phyloP scores from a whole-genome alignment of 2,888 invertebrate genomes.

The Leptogaster cylindrica region DNA sequence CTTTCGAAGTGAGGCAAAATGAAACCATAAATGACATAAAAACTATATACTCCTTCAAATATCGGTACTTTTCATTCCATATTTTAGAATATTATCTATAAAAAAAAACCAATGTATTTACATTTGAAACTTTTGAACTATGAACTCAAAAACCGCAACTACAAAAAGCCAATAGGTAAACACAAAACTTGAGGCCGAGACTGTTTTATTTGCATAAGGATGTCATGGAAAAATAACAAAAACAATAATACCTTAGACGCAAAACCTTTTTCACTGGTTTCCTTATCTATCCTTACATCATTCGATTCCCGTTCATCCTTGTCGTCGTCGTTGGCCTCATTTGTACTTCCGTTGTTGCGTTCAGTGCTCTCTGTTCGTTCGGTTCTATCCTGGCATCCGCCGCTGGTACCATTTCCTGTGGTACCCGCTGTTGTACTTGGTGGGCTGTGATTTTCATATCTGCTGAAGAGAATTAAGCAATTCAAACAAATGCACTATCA shows the following conservation, averaged over 20 bases:
- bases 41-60: too few species aligned
- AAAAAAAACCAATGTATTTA: background rate
- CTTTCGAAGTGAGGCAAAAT: too few species aligned
- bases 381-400: conserved; percentile 50
- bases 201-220: conserved; percentile 6
- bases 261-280: conserved; percentile 51
- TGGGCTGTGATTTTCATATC: conserved; percentile 63
- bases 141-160: background rate
- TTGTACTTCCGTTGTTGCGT: conserved; percentile 61
- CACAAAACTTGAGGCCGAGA: conserved; percentile 39
- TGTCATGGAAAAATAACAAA: conserved; percentile 42
- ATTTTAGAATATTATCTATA: too few species aligned
- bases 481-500: background rate
- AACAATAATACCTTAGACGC: conserved; percentile 50
- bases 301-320: conserved; percentile 60
- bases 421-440: conserved; percentile 59
- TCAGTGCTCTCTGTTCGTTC: conserved; percentile 59
- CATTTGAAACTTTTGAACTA: conserved; percentile 9
- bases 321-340: conserved; percentile 60
- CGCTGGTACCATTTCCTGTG: conserved; percentile 52
- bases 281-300: conserved; percentile 55
- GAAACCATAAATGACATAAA: too few species aligned
- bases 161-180: conserved; percentile 12
- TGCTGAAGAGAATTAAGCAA: conserved; percentile 50
- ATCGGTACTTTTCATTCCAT: too few species aligned